phyloP scores from a whole-genome alignment of 2,113 vertebrate genomes.

The Gorilla gorilla region DNA sequence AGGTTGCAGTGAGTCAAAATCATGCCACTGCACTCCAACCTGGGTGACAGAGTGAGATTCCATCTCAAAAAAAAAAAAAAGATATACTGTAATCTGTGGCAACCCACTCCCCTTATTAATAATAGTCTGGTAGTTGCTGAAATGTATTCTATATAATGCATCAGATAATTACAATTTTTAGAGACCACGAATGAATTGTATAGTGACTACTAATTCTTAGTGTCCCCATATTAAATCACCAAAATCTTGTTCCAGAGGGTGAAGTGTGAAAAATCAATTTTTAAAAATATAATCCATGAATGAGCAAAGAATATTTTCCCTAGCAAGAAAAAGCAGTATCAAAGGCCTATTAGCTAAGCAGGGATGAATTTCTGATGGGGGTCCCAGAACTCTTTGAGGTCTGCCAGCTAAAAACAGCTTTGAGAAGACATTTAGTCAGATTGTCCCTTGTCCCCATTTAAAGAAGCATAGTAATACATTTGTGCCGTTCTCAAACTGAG shows the following conservation, averaged over 20 bases:
- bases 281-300: background rate
- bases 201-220: constrained; percentile 34
- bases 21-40: too few relatives aligned
- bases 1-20: too few relatives aligned
- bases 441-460: background rate
- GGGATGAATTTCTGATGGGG: background rate
- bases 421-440: background rate
- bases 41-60: too few relatives aligned
- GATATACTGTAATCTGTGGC: background rate
- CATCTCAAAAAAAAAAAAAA: too few relatives aligned
- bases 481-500: background rate
- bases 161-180: constrained; percentile 45
- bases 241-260: constrained; percentile 21
- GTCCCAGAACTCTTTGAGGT: background rate
- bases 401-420: background rate
- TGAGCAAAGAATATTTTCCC: background rate
- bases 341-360: background rate
- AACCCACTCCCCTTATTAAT: background rate
- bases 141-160: background rate
- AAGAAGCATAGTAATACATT: background rate
- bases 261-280: constrained; percentile 28
- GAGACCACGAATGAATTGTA: background rate
- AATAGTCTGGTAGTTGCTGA: background rate
- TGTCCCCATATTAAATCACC: constrained; percentile 8
- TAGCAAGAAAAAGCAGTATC: background rate